Percentiles rank a stretch among this genome's conserved stretches.
phyloP scores from a whole-genome alignment of 92 coral and sea anemone species.

The Plumapathes pennacea region DNA sequence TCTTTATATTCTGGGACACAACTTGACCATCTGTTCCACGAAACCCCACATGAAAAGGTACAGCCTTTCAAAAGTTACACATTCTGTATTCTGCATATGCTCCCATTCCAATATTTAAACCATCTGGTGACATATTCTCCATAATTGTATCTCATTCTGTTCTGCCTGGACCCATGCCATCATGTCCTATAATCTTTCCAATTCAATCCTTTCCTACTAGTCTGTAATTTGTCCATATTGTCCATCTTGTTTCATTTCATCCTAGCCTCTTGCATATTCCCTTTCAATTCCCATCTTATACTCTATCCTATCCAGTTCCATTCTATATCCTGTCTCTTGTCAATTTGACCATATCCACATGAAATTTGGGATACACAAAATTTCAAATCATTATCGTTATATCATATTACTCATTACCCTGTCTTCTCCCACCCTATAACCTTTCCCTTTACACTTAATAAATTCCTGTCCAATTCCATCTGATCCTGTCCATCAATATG shows the following conservation, averaged over 20 bases:
- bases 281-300: neutral
- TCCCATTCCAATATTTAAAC: neutral
- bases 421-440: too few relatives aligned
- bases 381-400: too few relatives aligned
- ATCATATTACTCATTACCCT: too few relatives aligned
- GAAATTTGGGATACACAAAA: too few relatives aligned
- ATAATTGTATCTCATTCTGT: neutral
- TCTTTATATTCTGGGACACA: constrained; percentile 82
- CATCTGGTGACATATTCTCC: neutral
- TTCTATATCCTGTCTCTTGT: neutral
- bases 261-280: constrained; percentile 3
- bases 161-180: neutral
- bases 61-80: neutral
- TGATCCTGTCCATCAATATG: too few relatives aligned
- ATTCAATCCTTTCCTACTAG: constrained; percentile 1
- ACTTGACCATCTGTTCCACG: constrained; percentile 41
- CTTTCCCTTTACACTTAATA: too few relatives aligned
- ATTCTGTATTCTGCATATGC: neutral
- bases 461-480: too few relatives aligned
- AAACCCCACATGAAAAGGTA: constrained; percentile 38
- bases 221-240: neutral
- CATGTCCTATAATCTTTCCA: constrained; percentile 3
- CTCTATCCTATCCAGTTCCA: neutral
- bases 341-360: neutral
- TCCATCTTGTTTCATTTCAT: constrained; percentile 1